Conservation (phyloP, 2,888 invertebrate species). For the Catocala sponsa region DNA sequence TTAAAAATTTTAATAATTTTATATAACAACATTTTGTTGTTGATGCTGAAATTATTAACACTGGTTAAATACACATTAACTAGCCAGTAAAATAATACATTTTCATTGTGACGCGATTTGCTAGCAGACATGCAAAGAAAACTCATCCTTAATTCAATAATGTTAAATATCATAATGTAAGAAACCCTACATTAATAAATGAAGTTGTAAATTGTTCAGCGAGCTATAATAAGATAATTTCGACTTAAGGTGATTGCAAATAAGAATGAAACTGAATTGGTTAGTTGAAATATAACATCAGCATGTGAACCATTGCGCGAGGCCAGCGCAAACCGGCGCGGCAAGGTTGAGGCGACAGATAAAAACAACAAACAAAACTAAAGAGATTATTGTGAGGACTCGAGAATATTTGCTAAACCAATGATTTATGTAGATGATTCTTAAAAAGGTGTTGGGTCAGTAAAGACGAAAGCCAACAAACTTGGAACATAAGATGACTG, state of each 20-base stretch:
- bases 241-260: conserved; percentile 33
- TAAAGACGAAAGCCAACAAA: conserved; percentile 39
- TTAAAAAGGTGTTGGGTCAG: conserved; percentile 31
- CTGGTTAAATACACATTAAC: conserved; percentile 15
- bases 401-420: conserved; percentile 47
- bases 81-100: conserved; percentile 26
- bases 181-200: conserved; percentile 38
- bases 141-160: conserved; percentile 2
- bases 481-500: conserved; percentile 17
- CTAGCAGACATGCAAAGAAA: conserved; percentile 16
- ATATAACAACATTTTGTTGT: not conserved
- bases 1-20: too few species aligned
- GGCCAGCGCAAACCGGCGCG: conserved; percentile 65
- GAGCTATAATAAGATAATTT: conserved; percentile 31
- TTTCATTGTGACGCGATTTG: conserved; percentile 26
- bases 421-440: conserved; percentile 45
- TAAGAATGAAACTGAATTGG: conserved; percentile 42
- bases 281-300: conserved; percentile 41
- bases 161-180: conserved; percentile 29
- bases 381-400: conserved; percentile 54
- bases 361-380: conserved; percentile 67
- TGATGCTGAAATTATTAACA: conserved; percentile 10
- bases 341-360: conserved; percentile 76
- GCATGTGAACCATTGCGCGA: conserved; percentile 67
- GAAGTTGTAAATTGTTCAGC: conserved; percentile 32